phyloP scores from a whole-genome alignment of 1,140 invertebrate species.

The Panonychus citri region DNA sequence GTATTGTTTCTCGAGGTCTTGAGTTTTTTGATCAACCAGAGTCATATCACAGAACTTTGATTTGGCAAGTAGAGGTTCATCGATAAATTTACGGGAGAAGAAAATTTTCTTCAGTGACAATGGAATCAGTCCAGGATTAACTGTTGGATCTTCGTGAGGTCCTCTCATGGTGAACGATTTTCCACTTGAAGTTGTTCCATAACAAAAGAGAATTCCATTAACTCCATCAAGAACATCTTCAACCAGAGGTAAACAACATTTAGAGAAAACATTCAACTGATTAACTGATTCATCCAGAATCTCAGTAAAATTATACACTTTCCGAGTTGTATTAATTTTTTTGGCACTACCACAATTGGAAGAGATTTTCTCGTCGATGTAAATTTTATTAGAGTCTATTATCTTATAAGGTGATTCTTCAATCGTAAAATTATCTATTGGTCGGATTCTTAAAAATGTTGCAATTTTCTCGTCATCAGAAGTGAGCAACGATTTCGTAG shows the following conservation, averaged over 20 bases:
- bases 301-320: conserved; percentile 9
- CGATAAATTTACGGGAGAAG: conserved; percentile 20
- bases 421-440: too few species aligned
- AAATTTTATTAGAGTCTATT: too few species aligned
- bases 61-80: background rate
- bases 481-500: too few species aligned
- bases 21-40: background rate
- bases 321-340: too few species aligned
- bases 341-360: too few species aligned
- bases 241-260: conserved; percentile 31
- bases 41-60: background rate
- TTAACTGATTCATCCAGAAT: conserved; percentile 18
- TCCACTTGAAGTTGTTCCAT: conserved; percentile 95
- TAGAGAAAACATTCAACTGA: conserved; percentile 23
- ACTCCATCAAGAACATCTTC: conserved; percentile 38
- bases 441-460: too few species aligned
- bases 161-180: conserved; percentile 99
- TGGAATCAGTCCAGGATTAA: conserved; percentile 96
- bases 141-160: conserved; percentile 78
- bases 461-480: too few species aligned
- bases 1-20: background rate
- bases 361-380: too few species aligned
- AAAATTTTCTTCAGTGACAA: conserved; percentile 96
- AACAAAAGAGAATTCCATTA: conserved; percentile 72
- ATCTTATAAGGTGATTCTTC: too few species aligned